A percentile compares a stretch with the other conserved stretches of the same genome.
Evolutionary conservation across 1,140 invertebrate genomes (phyloP).

Genomic region (Adoxophyes honmai): DNA sequence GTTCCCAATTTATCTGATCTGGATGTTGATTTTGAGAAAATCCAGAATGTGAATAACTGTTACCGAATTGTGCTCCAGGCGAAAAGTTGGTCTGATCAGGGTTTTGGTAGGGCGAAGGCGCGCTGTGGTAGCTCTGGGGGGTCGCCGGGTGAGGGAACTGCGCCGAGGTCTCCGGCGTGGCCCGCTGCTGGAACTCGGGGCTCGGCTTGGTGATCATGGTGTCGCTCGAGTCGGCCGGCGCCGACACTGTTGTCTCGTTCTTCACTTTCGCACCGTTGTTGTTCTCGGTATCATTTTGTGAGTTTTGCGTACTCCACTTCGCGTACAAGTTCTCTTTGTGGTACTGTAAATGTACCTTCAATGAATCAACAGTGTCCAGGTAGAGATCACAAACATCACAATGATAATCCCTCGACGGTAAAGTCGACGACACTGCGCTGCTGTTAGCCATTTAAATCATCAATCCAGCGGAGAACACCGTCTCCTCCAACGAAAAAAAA

Average conservation of each 20-base stretch:
- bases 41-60: conserved; percentile 69
- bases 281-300: conserved; percentile 80
- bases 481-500: conserved; percentile 73
- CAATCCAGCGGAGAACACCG: conserved; percentile 63
- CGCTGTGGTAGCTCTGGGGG: conserved; percentile 79
- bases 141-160: conserved; percentile 79
- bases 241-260: conserved; percentile 71
- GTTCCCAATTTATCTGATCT: conserved; percentile 70
- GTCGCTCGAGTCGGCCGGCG: conserved; percentile 81
- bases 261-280: conserved; percentile 81
- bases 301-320: conserved; percentile 84
- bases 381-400: conserved; percentile 86
- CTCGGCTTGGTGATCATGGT: conserved; percentile 78
- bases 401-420: conserved; percentile 75
- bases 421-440: conserved; percentile 69
- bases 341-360: conserved; percentile 88
- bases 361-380: conserved; percentile 84
- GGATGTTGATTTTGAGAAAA: conserved; percentile 74
- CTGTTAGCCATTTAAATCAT: conserved; percentile 77
- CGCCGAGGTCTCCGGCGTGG: conserved; percentile 75
- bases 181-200: conserved; percentile 77
- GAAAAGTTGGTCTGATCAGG: conserved; percentile 78
- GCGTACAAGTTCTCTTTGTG: conserved; percentile 86
- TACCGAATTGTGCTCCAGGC: conserved; percentile 68
- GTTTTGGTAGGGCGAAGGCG: conserved; percentile 78